A percentile compares a stretch with the other conserved stretches of the same genome.
Evolutionary conservation across 2,888 invertebrate species (phyloP).

Genomic region (Teleogryllus oceanicus): DNA sequence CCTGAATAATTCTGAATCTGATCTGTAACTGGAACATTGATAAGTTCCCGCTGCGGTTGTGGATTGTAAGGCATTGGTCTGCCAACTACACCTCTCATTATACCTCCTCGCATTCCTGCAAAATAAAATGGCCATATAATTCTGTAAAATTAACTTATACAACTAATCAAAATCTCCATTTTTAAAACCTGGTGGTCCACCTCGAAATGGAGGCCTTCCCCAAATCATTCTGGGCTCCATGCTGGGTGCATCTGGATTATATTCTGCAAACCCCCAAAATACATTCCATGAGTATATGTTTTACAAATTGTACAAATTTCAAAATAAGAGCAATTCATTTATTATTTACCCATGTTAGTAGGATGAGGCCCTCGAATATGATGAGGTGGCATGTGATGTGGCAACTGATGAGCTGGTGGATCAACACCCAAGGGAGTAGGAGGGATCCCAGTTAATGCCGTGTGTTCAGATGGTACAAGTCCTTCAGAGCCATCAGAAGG

Average conservation of each 20-base stretch:
- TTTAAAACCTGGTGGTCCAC: conserved; percentile 42
- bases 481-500: conserved; percentile 21
- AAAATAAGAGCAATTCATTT: not conserved
- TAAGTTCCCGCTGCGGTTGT: conserved; percentile 61
- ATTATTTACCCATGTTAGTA: conserved; percentile 38
- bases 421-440: not conserved
- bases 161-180: not conserved
- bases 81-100: conserved; percentile 31
- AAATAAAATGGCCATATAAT: not conserved
- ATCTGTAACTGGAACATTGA: conserved; percentile 66
- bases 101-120: conserved; percentile 32
- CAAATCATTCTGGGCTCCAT: conserved; percentile 51
- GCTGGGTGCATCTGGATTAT: conserved; percentile 79
- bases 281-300: not conserved
- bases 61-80: conserved; percentile 33
- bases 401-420: conserved; percentile 29
- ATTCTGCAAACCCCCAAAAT: conserved; percentile 51
- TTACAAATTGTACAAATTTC: not conserved
- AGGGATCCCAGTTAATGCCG: conserved; percentile 20
- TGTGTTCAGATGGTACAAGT: conserved; percentile 20
- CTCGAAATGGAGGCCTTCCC: conserved; percentile 41
- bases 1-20: conserved; percentile 20
- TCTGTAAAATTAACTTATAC: not conserved
- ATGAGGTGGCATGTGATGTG: conserved; percentile 28
- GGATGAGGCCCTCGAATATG: conserved; percentile 38